Conservation (phyloP, 2,113 vertebrate genomes). For the Geococcyx californianus region DNA sequence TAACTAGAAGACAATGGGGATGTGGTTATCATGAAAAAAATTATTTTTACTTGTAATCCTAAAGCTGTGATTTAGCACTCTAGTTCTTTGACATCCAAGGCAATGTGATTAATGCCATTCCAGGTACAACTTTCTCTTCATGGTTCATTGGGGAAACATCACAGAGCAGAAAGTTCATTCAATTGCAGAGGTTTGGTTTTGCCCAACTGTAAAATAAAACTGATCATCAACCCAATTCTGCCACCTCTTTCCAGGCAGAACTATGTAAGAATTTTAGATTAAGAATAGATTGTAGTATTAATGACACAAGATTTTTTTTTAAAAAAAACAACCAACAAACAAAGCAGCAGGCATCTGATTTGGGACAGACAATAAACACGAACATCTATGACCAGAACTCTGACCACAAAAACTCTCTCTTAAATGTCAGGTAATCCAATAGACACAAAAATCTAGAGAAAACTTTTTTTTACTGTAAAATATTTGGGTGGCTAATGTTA, state of each 20-base stretch:
- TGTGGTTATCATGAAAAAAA: background rate
- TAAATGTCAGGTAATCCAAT: background rate
- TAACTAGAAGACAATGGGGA: background rate
- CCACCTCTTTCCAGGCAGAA: background rate
- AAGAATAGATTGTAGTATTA: background rate
- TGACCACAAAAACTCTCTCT: background rate
- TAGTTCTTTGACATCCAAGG: background rate
- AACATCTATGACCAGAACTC: background rate
- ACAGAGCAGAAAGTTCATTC: background rate
- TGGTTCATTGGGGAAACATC: background rate
- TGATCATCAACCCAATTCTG: background rate
- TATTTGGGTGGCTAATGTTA: background rate
- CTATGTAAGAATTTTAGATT: background rate
- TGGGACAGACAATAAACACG: background rate
- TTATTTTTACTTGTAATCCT: background rate
- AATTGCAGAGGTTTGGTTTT: background rate
- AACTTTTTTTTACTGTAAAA: background rate
- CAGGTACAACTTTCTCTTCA: background rate
- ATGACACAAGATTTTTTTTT: background rate
- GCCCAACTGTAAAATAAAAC: background rate
- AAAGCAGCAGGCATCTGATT: background rate
- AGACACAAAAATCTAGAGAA: background rate
- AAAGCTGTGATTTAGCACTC: background rate
- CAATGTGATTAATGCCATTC: background rate
- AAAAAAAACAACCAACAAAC: background rate